These are phyloP conservation scores for Hypercompe scribonia DNA, from an alignment of 2,888 invertebrate genomes.

Conservation along the genomic window DNA sequence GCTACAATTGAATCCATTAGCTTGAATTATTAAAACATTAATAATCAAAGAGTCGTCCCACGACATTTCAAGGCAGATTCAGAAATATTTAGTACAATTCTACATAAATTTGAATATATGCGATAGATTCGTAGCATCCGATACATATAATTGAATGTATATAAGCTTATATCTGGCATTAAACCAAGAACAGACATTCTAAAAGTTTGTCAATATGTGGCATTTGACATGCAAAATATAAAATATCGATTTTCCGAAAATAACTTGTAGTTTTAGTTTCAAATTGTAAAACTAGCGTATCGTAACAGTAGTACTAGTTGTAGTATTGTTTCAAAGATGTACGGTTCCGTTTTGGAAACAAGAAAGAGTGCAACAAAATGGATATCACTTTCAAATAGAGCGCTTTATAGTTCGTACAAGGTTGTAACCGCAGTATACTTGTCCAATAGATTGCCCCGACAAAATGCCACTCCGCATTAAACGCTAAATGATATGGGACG, in stretches of 20 bases:
- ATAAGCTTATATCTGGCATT: neutral
- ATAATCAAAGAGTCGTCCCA: conserved; percentile 3
- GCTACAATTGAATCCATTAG: conserved; percentile 27
- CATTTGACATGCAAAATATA: neutral
- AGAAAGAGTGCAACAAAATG: conserved; percentile 23
- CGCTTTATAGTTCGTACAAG: conserved; percentile 27
- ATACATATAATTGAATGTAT: neutral
- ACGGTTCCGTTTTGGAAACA: conserved; percentile 42
- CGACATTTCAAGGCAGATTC: conserved; percentile 9
- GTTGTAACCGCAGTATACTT: conserved; percentile 43
- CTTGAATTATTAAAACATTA: conserved; percentile 31
- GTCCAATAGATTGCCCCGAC: conserved; percentile 56
- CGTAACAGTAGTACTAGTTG: neutral
- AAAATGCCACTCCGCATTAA: conserved; percentile 69
- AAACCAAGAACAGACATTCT: too few relatives aligned
- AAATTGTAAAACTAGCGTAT: neutral
- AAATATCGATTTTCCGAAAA: neutral
- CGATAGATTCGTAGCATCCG: neutral
- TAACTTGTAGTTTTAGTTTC: neutral
- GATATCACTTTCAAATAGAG: conserved; percentile 31
- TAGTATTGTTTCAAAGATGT: conserved; percentile 4
- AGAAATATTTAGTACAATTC: neutral
- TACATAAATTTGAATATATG: neutral
- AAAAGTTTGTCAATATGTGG: too few relatives aligned
- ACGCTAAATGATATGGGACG: conserved; percentile 57